Base-by-base conservation (phyloP, 2,888 invertebrate species). In the Neoaliturus tenellus region DNA sequence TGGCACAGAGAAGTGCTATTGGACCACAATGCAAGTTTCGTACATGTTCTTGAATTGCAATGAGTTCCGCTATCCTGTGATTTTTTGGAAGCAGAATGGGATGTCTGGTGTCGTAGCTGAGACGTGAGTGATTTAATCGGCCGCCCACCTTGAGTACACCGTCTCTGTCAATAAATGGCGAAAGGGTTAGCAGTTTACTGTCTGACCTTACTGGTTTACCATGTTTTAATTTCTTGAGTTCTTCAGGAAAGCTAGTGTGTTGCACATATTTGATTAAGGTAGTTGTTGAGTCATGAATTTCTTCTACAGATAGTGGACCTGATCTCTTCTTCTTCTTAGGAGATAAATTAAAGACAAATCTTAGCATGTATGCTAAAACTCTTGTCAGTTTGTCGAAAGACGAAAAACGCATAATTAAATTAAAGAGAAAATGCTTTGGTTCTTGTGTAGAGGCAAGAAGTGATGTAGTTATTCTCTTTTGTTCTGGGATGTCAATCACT, bases 121-220 rank as follows among this genome's bases (percentile, higher is more conserved):
- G 67, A 2, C n/a, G 35, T 6, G 67, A 67, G 14, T 67, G 28
- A 28, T 75, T 31, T 20, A 80, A 62, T 44, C 67, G 33, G 14
- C 69, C 71, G 71, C 71, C 83, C 33, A 83, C 83, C 44, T 23
- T 48, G 51, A 83, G 51, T 35, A 83, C 12, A 14, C 39, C 48
- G 20, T 51, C 41, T 8, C 33, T 17, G 35, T 81, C 80, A n/a
- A 83, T 28, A 78, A 83, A 83, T 35, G 83, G 83, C 4, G 5
- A 12, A 3, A 83, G 31, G 3, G 83, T 8, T 14, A 71, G 5
- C 1, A 80, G 58, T 44, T 58, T 55, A 80, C 83, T 51, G 4
- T 67, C 67, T 33, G 67, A 28, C 2, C 1, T 12, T 31, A 31
- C n/a, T 67, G 67, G 6, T 31, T 67, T 67, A 4, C 31, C 31